phyloP scores from a whole-genome alignment of 2,113 vertebrate genomes.

The Regulus satrapa region DNA sequence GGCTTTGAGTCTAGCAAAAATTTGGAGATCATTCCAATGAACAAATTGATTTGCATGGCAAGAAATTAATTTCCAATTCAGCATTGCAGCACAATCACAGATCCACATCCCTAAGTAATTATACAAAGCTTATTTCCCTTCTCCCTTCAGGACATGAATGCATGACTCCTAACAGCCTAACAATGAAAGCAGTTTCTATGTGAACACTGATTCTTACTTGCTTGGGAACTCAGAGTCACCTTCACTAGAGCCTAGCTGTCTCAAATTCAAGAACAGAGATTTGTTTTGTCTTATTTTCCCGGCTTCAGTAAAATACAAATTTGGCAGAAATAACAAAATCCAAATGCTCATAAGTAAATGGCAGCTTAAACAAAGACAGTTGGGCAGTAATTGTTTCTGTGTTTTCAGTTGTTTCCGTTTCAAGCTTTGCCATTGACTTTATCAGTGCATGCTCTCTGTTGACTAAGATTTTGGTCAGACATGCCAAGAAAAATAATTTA shows the following conservation, averaged over 20 bases:
- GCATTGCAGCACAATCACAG: background rate
- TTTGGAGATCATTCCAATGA: background rate
- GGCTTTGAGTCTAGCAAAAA: background rate
- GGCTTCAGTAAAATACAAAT: conserved; percentile 40
- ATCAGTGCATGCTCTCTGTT: conserved; percentile 1
- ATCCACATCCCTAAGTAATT: background rate
- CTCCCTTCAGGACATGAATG: background rate
- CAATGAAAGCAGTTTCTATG: background rate
- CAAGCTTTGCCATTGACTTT: conserved; percentile 54
- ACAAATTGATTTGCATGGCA: background rate
- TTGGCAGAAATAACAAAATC: conserved; percentile 71
- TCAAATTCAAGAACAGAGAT: conserved; percentile 14
- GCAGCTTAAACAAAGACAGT: conserved; percentile 64
- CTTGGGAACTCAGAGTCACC: background rate
- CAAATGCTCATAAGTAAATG: conserved; percentile 72
- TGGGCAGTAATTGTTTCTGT: conserved; percentile 38
- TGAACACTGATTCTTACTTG: background rate
- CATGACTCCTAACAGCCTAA: background rate
- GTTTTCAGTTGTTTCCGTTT: background rate
- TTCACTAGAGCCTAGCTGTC: background rate
- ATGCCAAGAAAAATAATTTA: background rate
- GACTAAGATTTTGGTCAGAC: conserved; percentile 21
- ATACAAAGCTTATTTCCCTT: background rate
- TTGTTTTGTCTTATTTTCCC: conserved; percentile 9
- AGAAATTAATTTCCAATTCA: background rate